Base-by-base conservation (phyloP, 2,797 vertebrate species). In the Orestias chungarensis region DNA sequence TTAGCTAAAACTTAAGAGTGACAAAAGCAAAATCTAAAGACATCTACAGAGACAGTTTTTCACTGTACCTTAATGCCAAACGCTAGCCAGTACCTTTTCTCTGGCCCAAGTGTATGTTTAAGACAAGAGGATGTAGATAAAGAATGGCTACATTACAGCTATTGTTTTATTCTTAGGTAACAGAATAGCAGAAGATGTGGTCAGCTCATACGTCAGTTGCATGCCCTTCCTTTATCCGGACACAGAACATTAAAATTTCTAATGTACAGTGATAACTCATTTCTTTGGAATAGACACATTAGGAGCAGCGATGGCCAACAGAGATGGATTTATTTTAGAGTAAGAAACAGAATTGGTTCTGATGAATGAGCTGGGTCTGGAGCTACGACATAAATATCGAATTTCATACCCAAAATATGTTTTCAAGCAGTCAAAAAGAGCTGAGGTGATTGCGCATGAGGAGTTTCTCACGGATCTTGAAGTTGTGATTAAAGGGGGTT, bases 181-280 rank as follows among this genome's bases (percentile, higher is more conserved):
- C 49, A 65, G 25, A 82, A 81, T 76, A 88, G 70, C 70, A 62
- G 61, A 40, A 64, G 29, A 50, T 76, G 78, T 73, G 25, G 46
- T 84, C 82, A 80, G 77, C 73, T 43, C 52, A 46, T 78, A 62
- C 78, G n/a, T 68, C 49, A 52, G 71, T 57, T 38, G 49, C 61
- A 40, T 75, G 80, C 49, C 50, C 43, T 69, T 27, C 46, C 42
- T 50, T 50, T 47, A 17, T 42, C 73, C 75, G 74, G 73, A 73
- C 64, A 84, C 79, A 43, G 76, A 79, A 86, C 73, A 76, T 70
- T 81, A 80, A 86, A 86, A 85, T 75, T 67, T 68, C 83, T 84
- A 83, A 87, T 86, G 86, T 89, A 87, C 81, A 78, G 66, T 71
- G 70, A 25, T 81, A 87, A 85, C 71, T 69, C 14, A 0, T 71